Base-by-base conservation (phyloP, 1,140 invertebrate genomes). In the Archivesica marissinica region DNA sequence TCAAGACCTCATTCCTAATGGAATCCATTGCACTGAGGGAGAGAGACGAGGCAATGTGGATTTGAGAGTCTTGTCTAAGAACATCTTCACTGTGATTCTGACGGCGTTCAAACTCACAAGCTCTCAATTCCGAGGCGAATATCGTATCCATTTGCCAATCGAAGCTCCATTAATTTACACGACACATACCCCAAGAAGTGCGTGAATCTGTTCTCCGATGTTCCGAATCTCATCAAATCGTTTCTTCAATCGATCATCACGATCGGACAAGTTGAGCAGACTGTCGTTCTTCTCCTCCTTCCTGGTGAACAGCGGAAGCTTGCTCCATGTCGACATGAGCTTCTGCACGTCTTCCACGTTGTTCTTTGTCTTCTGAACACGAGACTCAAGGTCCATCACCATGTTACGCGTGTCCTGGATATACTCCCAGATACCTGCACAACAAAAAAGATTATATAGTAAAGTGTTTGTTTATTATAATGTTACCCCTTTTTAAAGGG, bases 211-310 rank as follows among this genome's bases (percentile, higher is more conserved):
- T 11, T 95, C 93, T 0, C 97, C 96, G 7, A 96, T 96, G 44
- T 95, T 94, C 89, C 94, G 94, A 52, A 99, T 97, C 86, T 98
- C 97, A 7, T 91, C 93, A 90, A 97, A 98, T 89, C 90, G 95
- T 93, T 96, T 97, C 13, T 95, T 94, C 17, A 96, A 95, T 52
- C 96, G 95, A 89, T 98, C 97, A 11, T 95, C 94, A 28, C 96
- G 95, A 87, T 98, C 97, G 20, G 98, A 97, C n/a, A 98, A 94
- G 85, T 96, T 96, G 2, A 99, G 94, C 23, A 98, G 95, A 0
- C 96, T 95, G 89, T 98, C 97, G 94, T 97, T 97, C 90, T 97
- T 97, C 7, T 96, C 96, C 92, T 98, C 97, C 89, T 94, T 94
- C 68, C 98, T 95, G 93, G 97, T 96, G 94, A 98, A 98, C 3